Conservation (phyloP, 2,797 vertebrate species). For the Gambusia yucatana region DNA sequence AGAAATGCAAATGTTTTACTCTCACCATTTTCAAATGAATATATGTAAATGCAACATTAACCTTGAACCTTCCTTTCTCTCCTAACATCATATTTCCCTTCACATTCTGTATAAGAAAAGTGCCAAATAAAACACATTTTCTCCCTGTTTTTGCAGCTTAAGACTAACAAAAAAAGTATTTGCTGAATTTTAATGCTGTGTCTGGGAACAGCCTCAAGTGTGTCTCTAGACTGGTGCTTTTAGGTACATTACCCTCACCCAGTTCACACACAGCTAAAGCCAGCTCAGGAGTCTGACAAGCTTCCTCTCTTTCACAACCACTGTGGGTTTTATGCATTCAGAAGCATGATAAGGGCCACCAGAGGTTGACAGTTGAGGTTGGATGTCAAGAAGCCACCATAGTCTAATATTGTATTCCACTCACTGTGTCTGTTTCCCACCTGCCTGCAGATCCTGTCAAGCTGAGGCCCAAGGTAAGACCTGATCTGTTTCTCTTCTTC, state of each 20-base stretch:
- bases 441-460: conserved; percentile 88
- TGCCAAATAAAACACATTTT: background rate
- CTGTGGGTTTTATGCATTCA: conserved; percentile 68
- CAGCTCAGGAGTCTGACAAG: conserved; percentile 54
- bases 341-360: conserved; percentile 56
- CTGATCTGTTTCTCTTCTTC: conserved; percentile 33
- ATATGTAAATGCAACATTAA: background rate
- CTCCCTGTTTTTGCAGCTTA: background rate
- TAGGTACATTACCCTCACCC: conserved; percentile 31
- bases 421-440: conserved; percentile 69
- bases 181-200: conserved; percentile 3
- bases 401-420: conserved; percentile 62
- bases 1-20: conserved; percentile 2
- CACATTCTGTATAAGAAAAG: background rate
- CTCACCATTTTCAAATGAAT: background rate
- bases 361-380: conserved; percentile 73
- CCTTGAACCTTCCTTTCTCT: background rate
- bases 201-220: conserved; percentile 7
- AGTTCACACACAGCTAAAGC: conserved; percentile 44
- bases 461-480: conserved; percentile 87
- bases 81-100: background rate
- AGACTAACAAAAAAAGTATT: background rate
- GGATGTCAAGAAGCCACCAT: conserved; percentile 62
- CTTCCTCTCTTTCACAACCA: conserved; percentile 38
- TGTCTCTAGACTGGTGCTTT: conserved; percentile 35